phyloP scores from a whole-genome alignment of 2,113 vertebrate genomes.

The Bos taurus region DNA sequence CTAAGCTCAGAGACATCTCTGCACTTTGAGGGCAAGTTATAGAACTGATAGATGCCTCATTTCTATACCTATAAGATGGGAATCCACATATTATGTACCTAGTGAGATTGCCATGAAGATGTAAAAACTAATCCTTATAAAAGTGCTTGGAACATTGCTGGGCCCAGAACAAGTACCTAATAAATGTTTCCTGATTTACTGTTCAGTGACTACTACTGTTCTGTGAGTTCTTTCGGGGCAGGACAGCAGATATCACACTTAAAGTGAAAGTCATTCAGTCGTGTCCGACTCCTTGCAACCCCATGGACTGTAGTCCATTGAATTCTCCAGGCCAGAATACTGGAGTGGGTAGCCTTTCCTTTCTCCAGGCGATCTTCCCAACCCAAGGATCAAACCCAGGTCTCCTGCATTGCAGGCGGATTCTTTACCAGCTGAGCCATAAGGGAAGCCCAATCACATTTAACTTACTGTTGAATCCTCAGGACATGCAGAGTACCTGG shows the following conservation, averaged over 20 bases:
- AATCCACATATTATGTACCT: neutral
- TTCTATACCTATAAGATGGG: neutral
- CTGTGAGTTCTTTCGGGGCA: neutral
- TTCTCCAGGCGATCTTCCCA: neutral
- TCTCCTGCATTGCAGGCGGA: neutral
- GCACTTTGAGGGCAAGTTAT: neutral
- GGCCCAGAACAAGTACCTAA: neutral
- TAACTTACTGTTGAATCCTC: neutral
- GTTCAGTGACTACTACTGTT: neutral
- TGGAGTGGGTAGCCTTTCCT: neutral
- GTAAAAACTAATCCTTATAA: neutral
- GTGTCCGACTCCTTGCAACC: neutral
- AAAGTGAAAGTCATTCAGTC: neutral
- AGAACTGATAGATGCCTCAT: neutral
- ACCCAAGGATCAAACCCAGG: neutral
- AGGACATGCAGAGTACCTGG: neutral
- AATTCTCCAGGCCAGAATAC: neutral
- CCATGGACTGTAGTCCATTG: neutral
- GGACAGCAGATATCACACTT: neutral
- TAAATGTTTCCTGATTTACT: neutral
- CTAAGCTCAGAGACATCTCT: neutral
- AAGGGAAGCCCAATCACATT: rapidly evolving
- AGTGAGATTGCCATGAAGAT: neutral
- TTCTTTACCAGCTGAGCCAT: neutral
- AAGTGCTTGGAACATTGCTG: neutral